phyloP scores from a whole-genome alignment of 2,797 vertebrate genomes.

The Cichlasoma orientale region DNA sequence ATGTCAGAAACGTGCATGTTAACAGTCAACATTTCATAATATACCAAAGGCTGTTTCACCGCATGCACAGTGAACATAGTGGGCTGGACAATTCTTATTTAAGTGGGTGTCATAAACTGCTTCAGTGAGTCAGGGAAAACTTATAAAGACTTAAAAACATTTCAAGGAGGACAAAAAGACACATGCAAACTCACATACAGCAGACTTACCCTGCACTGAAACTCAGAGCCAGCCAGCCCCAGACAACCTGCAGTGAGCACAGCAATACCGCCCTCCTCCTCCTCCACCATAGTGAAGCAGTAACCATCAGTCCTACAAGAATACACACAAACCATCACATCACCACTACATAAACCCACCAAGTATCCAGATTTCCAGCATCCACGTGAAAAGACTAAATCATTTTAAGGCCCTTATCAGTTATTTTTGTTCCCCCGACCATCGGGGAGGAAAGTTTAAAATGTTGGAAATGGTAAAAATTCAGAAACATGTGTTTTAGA shows the following conservation, averaged over 20 bases:
- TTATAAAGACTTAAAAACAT: conserved; percentile 34
- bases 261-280: conserved; percentile 88
- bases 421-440: no score
- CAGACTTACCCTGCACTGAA: conserved; percentile 92
- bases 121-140: conserved; percentile 26
- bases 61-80: conserved; percentile 6
- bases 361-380: not conserved
- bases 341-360: not conserved
- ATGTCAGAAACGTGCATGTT: not conserved
- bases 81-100: conserved; percentile 18
- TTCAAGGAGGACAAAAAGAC: conserved; percentile 11
- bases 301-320: conserved; percentile 90
- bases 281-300: conserved; percentile 97
- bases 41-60: not conserved
- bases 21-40: conserved; percentile 18
- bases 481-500: no score
- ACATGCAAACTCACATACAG: not conserved
- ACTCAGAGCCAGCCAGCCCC: conserved; percentile 90
- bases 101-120: conserved; percentile 36
- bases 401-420: not conserved
- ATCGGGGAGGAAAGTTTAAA: no score
- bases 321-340: conserved; percentile 8
- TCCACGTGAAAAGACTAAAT: not conserved
- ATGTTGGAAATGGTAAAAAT: no score
- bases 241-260: conserved; percentile 90